Evolutionary conservation across 2,888 invertebrate genomes (phyloP).

Genomic region (Ophioninae sp.): DNA sequence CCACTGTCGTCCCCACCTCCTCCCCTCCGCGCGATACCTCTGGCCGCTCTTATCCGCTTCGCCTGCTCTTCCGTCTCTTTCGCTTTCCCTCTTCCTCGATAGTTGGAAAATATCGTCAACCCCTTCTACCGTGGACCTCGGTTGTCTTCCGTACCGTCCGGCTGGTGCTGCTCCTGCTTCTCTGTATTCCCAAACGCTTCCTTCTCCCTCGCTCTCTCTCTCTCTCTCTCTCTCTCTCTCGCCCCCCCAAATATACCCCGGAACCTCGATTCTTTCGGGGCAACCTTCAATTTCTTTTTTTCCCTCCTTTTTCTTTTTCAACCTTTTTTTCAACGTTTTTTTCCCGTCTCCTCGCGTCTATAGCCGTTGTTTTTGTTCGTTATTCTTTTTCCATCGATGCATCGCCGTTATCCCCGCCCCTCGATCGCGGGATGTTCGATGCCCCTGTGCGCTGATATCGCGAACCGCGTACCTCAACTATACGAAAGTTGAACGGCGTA

Average conservation of each 20-base stretch:
- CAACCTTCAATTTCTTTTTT: slow-evolving; percentile 72
- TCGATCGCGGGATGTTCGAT: slow-evolving; percentile 38
- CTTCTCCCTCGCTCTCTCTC: slow-evolving; percentile 16
- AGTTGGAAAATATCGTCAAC: slow-evolving; percentile 59
- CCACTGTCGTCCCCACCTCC: slow-evolving; percentile 28
- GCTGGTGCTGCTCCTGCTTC: neutral
- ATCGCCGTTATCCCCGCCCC: slow-evolving; percentile 52
- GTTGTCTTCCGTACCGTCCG: slow-evolving; percentile 33
- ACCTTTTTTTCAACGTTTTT: slow-evolving; percentile 57
- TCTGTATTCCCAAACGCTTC: slow-evolving; percentile 3
- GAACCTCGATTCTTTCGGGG: slow-evolving; percentile 74
- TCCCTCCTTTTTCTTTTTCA: slow-evolving; percentile 57
- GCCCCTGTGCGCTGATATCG: slow-evolving; percentile 49
- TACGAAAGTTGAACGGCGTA: slow-evolving; percentile 44
- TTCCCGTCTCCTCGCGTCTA: slow-evolving; percentile 63
- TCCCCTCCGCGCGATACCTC: neutral
- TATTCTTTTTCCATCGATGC: slow-evolving; percentile 62
- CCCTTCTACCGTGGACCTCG: slow-evolving; percentile 37
- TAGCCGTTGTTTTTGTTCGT: slow-evolving; percentile 42
- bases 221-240: slow-evolving; percentile 19
- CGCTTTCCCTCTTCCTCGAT: slow-evolving; percentile 56
- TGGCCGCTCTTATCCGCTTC: slow-evolving; percentile 50
- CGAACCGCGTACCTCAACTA: slow-evolving; percentile 50
- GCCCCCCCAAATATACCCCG: slow-evolving; percentile 53
- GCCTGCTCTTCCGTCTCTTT: slow-evolving; percentile 43